Evolutionary conservation across 2,888 invertebrate genomes (phyloP).

Genomic region (Macrophya alboannulata): DNA sequence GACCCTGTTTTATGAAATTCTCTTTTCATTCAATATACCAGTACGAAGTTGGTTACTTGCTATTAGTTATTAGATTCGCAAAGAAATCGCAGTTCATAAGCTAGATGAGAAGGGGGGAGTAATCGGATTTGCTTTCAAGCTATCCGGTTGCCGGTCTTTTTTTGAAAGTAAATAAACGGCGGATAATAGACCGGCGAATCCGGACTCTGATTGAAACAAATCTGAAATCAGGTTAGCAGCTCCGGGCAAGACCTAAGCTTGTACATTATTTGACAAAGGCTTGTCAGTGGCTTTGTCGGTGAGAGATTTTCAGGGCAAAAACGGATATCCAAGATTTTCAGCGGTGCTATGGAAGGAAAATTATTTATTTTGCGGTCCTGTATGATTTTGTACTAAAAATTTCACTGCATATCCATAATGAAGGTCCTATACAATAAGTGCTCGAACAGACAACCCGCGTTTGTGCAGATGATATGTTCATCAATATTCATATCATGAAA

Average conservation of each 20-base stretch:
- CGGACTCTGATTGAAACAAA: background rate
- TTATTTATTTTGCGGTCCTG: background rate
- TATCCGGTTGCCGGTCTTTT: background rate
- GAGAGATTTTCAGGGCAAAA: background rate
- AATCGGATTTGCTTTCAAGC: background rate
- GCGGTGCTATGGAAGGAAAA: background rate
- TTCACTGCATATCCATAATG: background rate
- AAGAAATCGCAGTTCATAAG: background rate
- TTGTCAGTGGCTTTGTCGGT: background rate
- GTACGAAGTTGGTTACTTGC: background rate
- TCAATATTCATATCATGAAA: background rate
- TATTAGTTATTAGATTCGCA: background rate
- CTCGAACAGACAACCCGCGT: background rate
- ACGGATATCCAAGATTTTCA: background rate
- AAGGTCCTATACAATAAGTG: background rate
- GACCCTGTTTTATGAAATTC: background rate
- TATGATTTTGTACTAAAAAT: background rate
- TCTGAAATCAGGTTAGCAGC: background rate
- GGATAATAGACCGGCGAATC: background rate
- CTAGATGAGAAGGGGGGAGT: background rate
- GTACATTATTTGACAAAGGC: background rate
- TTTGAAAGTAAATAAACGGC: background rate
- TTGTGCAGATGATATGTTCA: conserved; percentile 1
- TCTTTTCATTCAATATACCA: background rate
- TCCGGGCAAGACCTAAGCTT: background rate